Evolutionary conservation across 2,113 vertebrate genomes (phyloP).

Genomic region (Austrofundulus limnaeus): DNA sequence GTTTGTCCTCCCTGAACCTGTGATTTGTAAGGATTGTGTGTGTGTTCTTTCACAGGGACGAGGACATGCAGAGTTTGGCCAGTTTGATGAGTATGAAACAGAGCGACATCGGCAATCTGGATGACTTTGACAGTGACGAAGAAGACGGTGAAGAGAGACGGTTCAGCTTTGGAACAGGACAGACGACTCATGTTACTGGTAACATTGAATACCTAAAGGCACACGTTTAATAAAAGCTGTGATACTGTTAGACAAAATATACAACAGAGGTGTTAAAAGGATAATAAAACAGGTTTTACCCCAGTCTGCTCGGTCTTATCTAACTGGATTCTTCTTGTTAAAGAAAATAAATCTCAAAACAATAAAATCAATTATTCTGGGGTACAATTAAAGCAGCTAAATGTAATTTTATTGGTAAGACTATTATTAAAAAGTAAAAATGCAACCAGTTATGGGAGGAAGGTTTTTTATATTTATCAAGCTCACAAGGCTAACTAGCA

Average conservation of each 20-base stretch:
- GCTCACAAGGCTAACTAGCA: no score
- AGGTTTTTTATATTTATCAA: no score
- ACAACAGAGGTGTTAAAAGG: no score
- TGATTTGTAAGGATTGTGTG: background rate
- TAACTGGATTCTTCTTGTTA: no score
- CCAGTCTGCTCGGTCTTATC: no score
- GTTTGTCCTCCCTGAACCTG: background rate
- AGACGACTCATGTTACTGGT: constrained; percentile 52
- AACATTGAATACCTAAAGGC: background rate
- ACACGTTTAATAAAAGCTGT: background rate
- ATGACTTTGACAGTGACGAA: constrained; percentile 91
- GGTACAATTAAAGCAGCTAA: background rate
- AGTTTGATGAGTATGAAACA: constrained; percentile 90
- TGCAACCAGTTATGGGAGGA: no score
- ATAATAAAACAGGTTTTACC: no score
- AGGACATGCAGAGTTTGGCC: constrained; percentile 93
- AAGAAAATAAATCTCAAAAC: background rate
- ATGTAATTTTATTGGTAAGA: no score
- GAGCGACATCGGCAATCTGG: constrained; percentile 87
- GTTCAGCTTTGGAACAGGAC: constrained; percentile 36
- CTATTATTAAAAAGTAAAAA: no score
- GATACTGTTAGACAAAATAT: no score
- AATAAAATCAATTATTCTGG: background rate
- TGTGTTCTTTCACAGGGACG: constrained; percentile 76
- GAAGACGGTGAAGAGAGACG: constrained; percentile 73